A percentile compares a stretch with the other conserved stretches of the same genome.
phyloP scores from a whole-genome alignment of 1,140 invertebrate genomes.

The Penaeus chinensis region DNA sequence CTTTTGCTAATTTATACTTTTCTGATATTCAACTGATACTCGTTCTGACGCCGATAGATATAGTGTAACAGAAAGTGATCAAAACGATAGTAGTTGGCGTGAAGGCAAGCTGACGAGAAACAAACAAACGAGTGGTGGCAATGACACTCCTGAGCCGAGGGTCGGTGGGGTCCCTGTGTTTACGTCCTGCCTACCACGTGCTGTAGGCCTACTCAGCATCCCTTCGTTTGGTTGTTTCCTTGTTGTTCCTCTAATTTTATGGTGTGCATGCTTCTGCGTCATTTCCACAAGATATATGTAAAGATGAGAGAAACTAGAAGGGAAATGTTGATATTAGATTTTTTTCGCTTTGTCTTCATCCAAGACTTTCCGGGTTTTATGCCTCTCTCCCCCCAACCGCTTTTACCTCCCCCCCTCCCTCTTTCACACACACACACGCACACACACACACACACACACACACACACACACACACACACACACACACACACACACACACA shows the following conservation, averaged over 20 bases:
- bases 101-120: too few relatives aligned
- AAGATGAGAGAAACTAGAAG: background rate
- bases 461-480: background rate
- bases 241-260: too few relatives aligned
- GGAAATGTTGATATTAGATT: background rate
- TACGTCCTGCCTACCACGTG: slow-evolving; percentile 27
- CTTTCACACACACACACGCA: slow-evolving; percentile 1
- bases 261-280: too few relatives aligned
- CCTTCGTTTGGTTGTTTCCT: too few relatives aligned
- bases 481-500: slow-evolving; percentile 5
- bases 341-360: background rate
- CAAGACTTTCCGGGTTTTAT: background rate
- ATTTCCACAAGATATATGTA: background rate
- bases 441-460: slow-evolving; percentile 2
- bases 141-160: background rate
- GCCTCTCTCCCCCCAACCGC: background rate
- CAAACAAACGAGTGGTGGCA: too few relatives aligned
- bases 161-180: slow-evolving; percentile 20
- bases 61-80: too few relatives aligned
- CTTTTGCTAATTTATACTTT: too few relatives aligned
- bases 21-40: too few relatives aligned
- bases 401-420: slow-evolving; percentile 1
- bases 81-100: too few relatives aligned
- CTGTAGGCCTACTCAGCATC: background rate
- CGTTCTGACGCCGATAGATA: too few relatives aligned